Conservation (phyloP, 2,888 invertebrate species). For the Lithophane leautieri region DNA sequence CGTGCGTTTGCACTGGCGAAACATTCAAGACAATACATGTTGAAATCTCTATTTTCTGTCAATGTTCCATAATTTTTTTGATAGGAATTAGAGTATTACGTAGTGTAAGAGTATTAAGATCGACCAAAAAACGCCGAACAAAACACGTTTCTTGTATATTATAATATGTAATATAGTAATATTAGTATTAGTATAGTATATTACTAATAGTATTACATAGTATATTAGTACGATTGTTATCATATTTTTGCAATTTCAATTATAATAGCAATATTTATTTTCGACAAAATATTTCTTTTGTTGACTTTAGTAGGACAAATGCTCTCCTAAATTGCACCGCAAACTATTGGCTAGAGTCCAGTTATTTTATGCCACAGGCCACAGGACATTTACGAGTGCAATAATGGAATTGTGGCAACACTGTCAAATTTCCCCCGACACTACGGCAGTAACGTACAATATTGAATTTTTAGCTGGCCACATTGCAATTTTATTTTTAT, state of each 20-base stretch:
- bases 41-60: too few relatives aligned
- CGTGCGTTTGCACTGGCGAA: too few relatives aligned
- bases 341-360: constrained; percentile 1
- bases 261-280: background rate
- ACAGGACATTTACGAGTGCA: constrained; percentile 13
- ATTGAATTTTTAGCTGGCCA: constrained; percentile 19
- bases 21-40: too few relatives aligned
- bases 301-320: background rate
- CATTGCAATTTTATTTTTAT: constrained; percentile 24
- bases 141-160: too few relatives aligned
- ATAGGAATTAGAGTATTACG: too few relatives aligned
- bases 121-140: too few relatives aligned
- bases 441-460: constrained; percentile 16
- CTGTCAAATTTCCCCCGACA: constrained; percentile 43
- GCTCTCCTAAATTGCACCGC: background rate
- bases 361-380: constrained; percentile 11
- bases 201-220: too few relatives aligned
- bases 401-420: constrained; percentile 31
- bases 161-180: too few relatives aligned
- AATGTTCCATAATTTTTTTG: too few relatives aligned
- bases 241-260: background rate
- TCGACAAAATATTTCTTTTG: background rate
- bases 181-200: too few relatives aligned
- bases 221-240: too few relatives aligned
- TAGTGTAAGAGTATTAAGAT: too few relatives aligned